Base-by-base conservation (phyloP, 1,140 invertebrate species). In the Drosophila tani region DNA sequence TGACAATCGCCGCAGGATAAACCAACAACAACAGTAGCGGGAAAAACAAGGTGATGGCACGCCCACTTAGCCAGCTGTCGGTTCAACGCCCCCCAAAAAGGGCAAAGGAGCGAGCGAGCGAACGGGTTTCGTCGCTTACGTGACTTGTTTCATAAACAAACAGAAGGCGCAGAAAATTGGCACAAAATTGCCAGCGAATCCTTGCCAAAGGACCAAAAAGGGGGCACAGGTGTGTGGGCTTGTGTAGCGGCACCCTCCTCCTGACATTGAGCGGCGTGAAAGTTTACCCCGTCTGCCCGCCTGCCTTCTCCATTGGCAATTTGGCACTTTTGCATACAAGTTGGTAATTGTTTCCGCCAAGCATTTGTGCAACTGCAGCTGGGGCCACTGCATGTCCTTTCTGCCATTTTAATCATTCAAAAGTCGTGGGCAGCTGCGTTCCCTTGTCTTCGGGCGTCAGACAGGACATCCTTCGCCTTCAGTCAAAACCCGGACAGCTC, bases 131-230 rank as follows among this genome's bases (percentile, higher is more conserved):
- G 63, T 84, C 68, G 75, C 67, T 88, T 88, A 88, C 84, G 84
- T 88, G 84, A 88, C 84, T 88, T 88, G 84, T 84, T 88, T 88
- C 85, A 88, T 88, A 88, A 88, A 84, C 84, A 88, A 88, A 88
- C 85, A 87, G 73, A 86, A 88, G 85, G 84, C 77, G 70, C 68
- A 60, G 67, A 75, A 81, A 88, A 90, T 60, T 84, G 85, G 81
- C 75, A 76, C 81, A 73, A 84, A 88, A 88, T 88, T 88, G 84
- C 65, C 84, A 88, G 84, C 60, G 85, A 88, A 71, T 73, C 58
- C 57, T 60, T 73, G 73, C 35, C 57, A 47, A 59, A 59, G 56
- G 57, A 55, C 46, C 59, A 24, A 29, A 45, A 68, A 35, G 56
- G 60, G 46, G 46, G 27, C 32, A 45, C 43, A 57, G 43, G 77